Evolutionary conservation across 1,140 invertebrate genomes (phyloP), one percentile per base, ranked within the genome.

Genomic region (Drosophila aff.): DNA sequence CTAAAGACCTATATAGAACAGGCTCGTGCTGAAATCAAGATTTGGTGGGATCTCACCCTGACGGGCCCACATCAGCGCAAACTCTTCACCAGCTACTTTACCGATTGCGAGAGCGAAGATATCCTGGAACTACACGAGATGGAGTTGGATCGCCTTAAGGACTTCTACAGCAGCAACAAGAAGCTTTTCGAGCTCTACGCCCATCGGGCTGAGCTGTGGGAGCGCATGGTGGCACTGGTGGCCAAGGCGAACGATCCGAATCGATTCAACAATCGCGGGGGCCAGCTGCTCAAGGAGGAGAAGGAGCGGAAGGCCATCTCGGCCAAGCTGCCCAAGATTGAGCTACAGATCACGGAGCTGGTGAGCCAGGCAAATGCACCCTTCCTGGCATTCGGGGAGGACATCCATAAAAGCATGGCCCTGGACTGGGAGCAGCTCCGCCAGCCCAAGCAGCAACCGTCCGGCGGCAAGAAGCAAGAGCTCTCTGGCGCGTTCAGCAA

Each of bases 81-180:
- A 6, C 23, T 26, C 47, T 49, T 49, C 15, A 49, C 23, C 21
- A 94, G 94, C 44, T 95, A 94, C 72, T 60, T 93, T 60, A 93
- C 94, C 58, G 94, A 95, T 65, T 94, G 94, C 43, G 96, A 94
- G 86, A 96, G 95, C 40, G 97, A 97, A 82, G 95, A 96, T 85
- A 93, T 96, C 0, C 93, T 97, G 6, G 94, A 94, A 8, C 81
- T 95, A 2, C 96, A 96, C 85, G 97, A 97, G 91, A 75, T 94
- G 16, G 96, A 97, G 92, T 92, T 96, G 4, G 93, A 95, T 21
- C 94, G 95, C 84, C 93, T 97, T 44, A 94, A 94, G 57, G 93
- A 93, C 16, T 95, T 95, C 84, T 96, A 96, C 86, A 93, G 95
- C 62, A 93, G 95, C 1, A 95, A 97, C 76, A 94, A 94, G 93